Evolutionary conservation across 2,113 vertebrate species (phyloP).

Genomic region (Leucosticte australis): DNA sequence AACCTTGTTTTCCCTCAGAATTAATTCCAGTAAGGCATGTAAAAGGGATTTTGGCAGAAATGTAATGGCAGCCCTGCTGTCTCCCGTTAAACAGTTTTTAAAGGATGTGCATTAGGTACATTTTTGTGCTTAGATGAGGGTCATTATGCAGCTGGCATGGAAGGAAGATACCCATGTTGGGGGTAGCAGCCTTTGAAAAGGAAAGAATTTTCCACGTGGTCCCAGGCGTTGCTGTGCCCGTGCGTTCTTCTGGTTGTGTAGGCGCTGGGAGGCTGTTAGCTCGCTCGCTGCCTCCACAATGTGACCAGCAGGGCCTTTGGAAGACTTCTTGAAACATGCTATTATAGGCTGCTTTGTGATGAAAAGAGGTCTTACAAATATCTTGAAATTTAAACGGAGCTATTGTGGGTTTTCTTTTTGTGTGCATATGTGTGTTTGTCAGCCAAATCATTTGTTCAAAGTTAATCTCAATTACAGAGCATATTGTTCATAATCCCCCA

Average conservation of each 20-base stretch:
- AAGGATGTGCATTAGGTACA: neutral
- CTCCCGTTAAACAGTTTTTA: neutral
- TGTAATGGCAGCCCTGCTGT: neutral
- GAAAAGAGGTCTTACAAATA: slow-evolving; percentile 50
- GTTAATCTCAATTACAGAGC: slow-evolving; percentile 65
- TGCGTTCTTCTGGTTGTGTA: neutral
- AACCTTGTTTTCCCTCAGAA: neutral
- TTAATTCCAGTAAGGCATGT: neutral
- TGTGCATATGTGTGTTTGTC: slow-evolving; percentile 10
- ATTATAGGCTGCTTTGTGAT: slow-evolving; percentile 34
- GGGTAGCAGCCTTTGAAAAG: neutral
- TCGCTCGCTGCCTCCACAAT: slow-evolving; percentile 76
- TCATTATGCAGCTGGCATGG: neutral
- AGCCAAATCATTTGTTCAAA: slow-evolving; percentile 58
- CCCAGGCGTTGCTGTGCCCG: neutral
- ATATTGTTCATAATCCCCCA: slow-evolving; percentile 57
- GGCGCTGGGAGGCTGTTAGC: slow-evolving; percentile 69
- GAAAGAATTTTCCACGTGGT: neutral
- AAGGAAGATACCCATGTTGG: neutral
- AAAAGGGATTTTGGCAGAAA: neutral
- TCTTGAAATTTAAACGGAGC: slow-evolving; percentile 44
- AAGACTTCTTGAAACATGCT: slow-evolving; percentile 32
- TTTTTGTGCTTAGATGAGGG: neutral
- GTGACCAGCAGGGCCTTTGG: slow-evolving; percentile 64
- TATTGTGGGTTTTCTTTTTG: slow-evolving; percentile 30